Evolutionary conservation across 64 coral and sea anemone genomes (phyloP), one percentile per base, ranked within the genome.

Genomic region (Porites lutea): DNA sequence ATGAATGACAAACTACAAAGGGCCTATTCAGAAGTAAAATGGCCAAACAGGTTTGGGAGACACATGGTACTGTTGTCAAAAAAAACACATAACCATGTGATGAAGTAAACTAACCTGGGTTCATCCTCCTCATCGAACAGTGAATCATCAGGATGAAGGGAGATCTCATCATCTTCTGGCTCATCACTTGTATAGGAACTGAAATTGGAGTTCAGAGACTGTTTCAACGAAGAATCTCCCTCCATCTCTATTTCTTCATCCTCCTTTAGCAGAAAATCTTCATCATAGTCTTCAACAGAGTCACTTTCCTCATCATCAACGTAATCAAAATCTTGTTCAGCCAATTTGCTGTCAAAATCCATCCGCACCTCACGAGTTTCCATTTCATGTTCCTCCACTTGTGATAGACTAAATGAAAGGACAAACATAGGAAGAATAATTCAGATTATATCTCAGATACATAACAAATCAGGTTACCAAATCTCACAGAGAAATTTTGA

Each of bases 111-210:
- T 47, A 23, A 81, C 78, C 78, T 23, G 7, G 20, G 9, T 1
- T 84, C 81, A 69, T 84, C 81, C 65, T 84, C 81, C 19, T 84
- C 81, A 23, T 84, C 81, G 23, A 84, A 84, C 16, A 84, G 48
- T 2, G 81, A 69, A 6, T 84, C 81, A 51, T 84, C 81, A 68
- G 81, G 81, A 51, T 84, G 81, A 19, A 84, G 61, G 6, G 81
- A 84, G 5, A 84, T 67, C 22, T 66, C 46, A 50, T 84, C 81
- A 84, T 84, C 81, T 52, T 68, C 62, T 68, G 59, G 46, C 13
- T 68, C 75, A 55, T 58, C 47, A 68, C 62, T 69, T 21, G 16
- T 76, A 48, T 76, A 52, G 23, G 48, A 19, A 65, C 79, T 5
- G 60, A 43, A 66, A 15, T 37, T 37, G 81, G 16, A 3, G 46